Conservation (phyloP, 1,140 invertebrate species). For the Pogonognathellus flavescens region DNA sequence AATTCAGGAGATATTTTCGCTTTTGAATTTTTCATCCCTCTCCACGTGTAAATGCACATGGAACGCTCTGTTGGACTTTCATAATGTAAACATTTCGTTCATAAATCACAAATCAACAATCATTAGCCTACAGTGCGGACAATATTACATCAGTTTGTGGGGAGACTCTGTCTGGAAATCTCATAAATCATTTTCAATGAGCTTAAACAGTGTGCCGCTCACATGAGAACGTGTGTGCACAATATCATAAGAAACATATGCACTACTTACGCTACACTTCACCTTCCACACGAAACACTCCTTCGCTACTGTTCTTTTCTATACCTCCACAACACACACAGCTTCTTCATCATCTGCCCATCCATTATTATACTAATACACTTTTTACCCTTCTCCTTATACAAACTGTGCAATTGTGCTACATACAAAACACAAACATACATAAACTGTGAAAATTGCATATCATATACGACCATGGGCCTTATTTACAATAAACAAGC, state of each 20-base stretch:
- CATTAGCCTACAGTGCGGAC: conserved; percentile 43
- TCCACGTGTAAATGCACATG: neutral
- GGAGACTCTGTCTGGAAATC: conserved; percentile 17
- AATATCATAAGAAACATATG: no score
- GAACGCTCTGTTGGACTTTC: neutral
- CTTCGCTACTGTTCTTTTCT: no score
- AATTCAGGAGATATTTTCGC: conserved; percentile 6
- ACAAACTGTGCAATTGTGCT: no score
- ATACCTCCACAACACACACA: no score
- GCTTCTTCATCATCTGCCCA: no score
- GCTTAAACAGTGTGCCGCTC: neutral
- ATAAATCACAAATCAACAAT: conserved; percentile 49
- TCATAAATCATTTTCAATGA: conserved; percentile 45
- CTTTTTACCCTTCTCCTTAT: no score
- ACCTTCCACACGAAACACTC: no score
- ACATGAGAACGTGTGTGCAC: neutral
- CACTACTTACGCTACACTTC: no score
- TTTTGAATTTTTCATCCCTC: conserved; percentile 18
- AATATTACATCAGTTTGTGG: conserved; percentile 42
- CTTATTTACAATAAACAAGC: conserved; percentile 20
- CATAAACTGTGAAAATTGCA: no score
- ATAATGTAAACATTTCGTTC: conserved; percentile 38
- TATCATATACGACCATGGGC: neutral
- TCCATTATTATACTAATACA: no score
- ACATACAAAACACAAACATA: no score